phyloP scores from a whole-genome alignment of 2,113 vertebrate species.

The Terrapene triunguis region DNA sequence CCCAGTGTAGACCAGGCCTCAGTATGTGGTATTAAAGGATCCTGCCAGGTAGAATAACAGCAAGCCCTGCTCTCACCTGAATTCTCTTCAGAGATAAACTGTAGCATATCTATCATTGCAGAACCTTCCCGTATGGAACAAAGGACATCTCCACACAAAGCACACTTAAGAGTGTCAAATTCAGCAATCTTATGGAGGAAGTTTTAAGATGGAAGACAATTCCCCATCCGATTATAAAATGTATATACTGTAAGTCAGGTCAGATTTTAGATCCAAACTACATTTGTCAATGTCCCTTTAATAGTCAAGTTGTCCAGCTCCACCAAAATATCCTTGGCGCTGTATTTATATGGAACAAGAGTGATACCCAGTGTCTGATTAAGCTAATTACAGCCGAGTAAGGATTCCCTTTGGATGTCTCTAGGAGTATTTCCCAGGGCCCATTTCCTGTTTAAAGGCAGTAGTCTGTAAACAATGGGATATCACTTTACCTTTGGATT shows the following conservation, averaged over 20 bases:
- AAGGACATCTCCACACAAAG: not conserved
- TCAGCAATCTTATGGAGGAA: not conserved
- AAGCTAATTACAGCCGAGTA: constrained; percentile 75
- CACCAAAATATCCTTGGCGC: constrained; percentile 29
- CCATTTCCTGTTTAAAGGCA: not conserved
- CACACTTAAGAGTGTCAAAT: not conserved
- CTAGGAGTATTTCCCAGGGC: constrained; percentile 22
- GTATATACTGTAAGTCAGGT: not conserved
- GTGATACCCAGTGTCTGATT: constrained; percentile 77
- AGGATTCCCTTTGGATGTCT: constrained; percentile 46
- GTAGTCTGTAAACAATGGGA: rapidly evolving
- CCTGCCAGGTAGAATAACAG: not conserved
- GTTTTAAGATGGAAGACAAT: not conserved
- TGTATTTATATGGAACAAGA: constrained; percentile 70
- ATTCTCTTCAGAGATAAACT: not conserved
- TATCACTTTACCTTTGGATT: not conserved
- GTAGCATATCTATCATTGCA: not conserved
- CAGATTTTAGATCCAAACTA: not conserved
- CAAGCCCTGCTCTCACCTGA: not conserved
- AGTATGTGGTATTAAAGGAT: not conserved
- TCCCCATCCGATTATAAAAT: rapidly evolving
- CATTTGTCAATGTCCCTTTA: not conserved
- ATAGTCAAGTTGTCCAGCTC: not conserved
- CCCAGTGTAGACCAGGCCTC: too few species aligned
- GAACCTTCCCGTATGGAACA: not conserved